phyloP scores from a whole-genome alignment of 1,140 invertebrate genomes.

The Achroia grisella region DNA sequence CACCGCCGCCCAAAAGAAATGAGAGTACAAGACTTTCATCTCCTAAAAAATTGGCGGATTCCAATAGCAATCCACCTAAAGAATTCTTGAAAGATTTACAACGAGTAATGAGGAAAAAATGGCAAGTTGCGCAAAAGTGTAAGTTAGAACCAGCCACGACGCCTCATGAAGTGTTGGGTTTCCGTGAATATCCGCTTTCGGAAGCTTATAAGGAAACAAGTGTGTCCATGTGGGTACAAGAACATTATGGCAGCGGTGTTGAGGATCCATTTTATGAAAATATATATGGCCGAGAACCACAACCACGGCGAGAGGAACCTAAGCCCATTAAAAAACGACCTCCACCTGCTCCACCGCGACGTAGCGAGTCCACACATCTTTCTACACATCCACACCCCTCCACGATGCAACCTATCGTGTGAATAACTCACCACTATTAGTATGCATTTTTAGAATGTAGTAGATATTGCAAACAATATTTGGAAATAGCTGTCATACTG shows the following conservation, averaged over 20 bases:
- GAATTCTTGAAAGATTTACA: slow-evolving; percentile 92
- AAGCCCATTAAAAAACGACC: slow-evolving; percentile 51
- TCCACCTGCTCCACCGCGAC: slow-evolving; percentile 56
- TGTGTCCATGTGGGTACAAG: slow-evolving; percentile 92
- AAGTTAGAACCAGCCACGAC: slow-evolving; percentile 88
- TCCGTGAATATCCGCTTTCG: slow-evolving; percentile 82
- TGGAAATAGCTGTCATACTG: too few species aligned
- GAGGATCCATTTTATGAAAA: slow-evolving; percentile 61
- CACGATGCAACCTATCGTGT: slow-evolving; percentile 23
- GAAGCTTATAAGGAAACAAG: slow-evolving; percentile 86
- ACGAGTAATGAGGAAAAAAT: slow-evolving; percentile 93
- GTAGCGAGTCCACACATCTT: slow-evolving; percentile 58
- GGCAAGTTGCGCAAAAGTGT: slow-evolving; percentile 94
- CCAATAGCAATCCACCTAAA: slow-evolving; percentile 83
- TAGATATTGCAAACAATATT: too few species aligned
- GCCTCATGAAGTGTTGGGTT: slow-evolving; percentile 92
- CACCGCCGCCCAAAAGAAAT: slow-evolving; percentile 81
- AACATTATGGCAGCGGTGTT: slow-evolving; percentile 81
- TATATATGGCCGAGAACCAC: slow-evolving; percentile 35
- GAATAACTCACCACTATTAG: too few species aligned
- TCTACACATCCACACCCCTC: slow-evolving; percentile 25
- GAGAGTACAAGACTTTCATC: slow-evolving; percentile 81
- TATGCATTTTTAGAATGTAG: too few species aligned
- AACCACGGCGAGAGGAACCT: slow-evolving; percentile 40
- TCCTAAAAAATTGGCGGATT: slow-evolving; percentile 83